Evolutionary conservation across 2,113 vertebrate species (phyloP).

Genomic region (Neolamprologus devosi): DNA sequence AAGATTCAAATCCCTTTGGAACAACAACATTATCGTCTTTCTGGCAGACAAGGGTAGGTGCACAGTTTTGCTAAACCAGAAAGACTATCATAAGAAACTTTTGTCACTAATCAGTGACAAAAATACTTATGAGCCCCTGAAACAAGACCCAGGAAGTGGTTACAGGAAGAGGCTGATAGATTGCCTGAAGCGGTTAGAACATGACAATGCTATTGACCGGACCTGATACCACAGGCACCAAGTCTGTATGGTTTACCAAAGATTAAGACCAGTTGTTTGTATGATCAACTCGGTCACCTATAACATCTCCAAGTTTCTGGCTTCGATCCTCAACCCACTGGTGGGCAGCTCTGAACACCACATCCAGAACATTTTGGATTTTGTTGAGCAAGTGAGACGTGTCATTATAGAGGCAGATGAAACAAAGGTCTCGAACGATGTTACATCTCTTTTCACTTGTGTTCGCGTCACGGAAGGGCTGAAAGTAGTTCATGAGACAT

Average conservation of each 20-base stretch:
- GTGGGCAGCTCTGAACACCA: not conserved
- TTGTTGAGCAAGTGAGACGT: not conserved
- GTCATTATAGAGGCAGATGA: not conserved
- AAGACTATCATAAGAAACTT: not conserved
- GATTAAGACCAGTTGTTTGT: not conserved
- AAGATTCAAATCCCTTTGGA: not conserved
- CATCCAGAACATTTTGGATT: fast-evolving
- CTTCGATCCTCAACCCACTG: fast-evolving
- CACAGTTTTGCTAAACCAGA: not conserved
- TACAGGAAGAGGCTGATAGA: not conserved
- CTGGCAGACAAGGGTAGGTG: not conserved
- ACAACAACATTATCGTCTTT: not conserved
- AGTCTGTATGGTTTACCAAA: not conserved
- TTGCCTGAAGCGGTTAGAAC: not conserved
- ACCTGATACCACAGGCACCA: not conserved
- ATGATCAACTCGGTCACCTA: not conserved
- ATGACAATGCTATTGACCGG: not conserved
- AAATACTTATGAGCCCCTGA: not conserved
- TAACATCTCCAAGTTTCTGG: not conserved
- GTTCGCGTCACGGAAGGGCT: not conserved
- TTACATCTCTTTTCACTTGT: not conserved
- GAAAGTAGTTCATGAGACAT: not conserved
- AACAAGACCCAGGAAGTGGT: not conserved
- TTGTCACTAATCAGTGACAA: not conserved
- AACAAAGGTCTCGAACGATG: not conserved